phyloP scores from a whole-genome alignment of 2,113 vertebrate species.

The Lontra canadensis region DNA sequence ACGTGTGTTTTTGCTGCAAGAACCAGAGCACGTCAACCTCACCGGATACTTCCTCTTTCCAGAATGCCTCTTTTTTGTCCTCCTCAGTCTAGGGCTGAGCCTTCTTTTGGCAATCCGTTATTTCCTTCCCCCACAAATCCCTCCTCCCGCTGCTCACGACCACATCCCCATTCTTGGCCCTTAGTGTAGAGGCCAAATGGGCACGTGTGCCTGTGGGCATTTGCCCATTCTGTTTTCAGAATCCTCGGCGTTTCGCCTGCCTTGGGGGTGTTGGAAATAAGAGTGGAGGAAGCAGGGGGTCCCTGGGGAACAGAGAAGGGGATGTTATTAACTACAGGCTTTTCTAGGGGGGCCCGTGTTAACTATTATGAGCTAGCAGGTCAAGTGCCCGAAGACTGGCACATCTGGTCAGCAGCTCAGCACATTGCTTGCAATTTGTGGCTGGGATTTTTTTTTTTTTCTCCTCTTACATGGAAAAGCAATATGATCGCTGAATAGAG shows the following conservation, averaged over 20 bases:
- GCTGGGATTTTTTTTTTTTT: neutral
- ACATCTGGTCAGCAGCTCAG: conserved; percentile 56
- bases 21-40: no score
- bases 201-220: rapidly evolving
- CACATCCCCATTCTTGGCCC: neutral
- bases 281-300: conserved; percentile 47
- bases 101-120: neutral
- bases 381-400: conserved; percentile 30
- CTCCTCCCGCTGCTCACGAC: rapidly evolving
- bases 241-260: neutral
- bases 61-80: neutral
- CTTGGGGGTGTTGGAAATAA: neutral
- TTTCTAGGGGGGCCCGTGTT: conserved; percentile 57
- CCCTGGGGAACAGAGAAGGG: neutral
- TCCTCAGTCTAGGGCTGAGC: rapidly evolving
- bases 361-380: conserved; percentile 56
- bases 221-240: neutral
- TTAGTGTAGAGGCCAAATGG: neutral
- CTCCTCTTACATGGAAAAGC: neutral
- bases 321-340: conserved; percentile 61
- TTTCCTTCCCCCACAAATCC: neutral
- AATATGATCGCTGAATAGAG: neutral
- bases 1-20: neutral
- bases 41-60: rapidly evolving
- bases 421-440: neutral